These are phyloP conservation scores for Elanus axillaris DNA, from an alignment of 2,113 vertebrate genomes.

Conservation along the genomic window DNA sequence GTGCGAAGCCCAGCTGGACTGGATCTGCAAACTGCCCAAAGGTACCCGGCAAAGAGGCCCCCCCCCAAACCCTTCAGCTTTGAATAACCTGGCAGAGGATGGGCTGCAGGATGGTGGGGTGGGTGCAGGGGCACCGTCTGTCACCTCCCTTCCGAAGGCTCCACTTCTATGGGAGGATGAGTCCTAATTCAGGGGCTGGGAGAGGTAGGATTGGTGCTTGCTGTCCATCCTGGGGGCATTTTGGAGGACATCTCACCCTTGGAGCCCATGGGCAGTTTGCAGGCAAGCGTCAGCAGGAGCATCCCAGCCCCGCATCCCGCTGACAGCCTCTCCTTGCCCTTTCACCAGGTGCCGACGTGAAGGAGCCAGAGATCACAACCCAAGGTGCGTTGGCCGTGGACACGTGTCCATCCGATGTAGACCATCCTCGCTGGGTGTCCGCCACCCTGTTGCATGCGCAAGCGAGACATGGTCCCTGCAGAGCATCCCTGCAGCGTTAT, in stretches of 20 bases:
- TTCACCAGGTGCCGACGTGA: slow-evolving; percentile 73
- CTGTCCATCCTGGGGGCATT: not conserved
- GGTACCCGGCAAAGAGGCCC: slow-evolving; percentile 60
- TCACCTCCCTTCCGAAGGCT: not conserved
- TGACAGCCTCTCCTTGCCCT: not conserved
- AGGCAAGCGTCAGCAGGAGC: not conserved
- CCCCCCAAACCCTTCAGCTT: not conserved
- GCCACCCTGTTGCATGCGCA: accelerated
- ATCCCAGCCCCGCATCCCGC: accelerated
- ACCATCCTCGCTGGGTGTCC: accelerated
- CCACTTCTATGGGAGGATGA: not conserved
- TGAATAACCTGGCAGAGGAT: no score
- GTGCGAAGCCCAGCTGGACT: slow-evolving; percentile 90
- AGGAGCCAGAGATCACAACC: slow-evolving; percentile 75
- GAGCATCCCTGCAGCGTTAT: not conserved
- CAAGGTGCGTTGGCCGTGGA: slow-evolving; percentile 73
- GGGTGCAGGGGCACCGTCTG: not conserved
- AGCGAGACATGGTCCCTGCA: accelerated
- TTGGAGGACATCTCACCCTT: accelerated
- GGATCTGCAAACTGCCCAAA: slow-evolving; percentile 97
- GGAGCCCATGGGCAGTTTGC: accelerated
- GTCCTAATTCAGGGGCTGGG: not conserved
- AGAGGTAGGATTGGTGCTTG: not conserved
- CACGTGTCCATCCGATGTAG: accelerated
- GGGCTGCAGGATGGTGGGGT: not conserved